A percentile compares a stretch with the other conserved stretches of the same genome.
phyloP scores from a whole-genome alignment of 2,888 invertebrate species.

The Xanthia icteritia region DNA sequence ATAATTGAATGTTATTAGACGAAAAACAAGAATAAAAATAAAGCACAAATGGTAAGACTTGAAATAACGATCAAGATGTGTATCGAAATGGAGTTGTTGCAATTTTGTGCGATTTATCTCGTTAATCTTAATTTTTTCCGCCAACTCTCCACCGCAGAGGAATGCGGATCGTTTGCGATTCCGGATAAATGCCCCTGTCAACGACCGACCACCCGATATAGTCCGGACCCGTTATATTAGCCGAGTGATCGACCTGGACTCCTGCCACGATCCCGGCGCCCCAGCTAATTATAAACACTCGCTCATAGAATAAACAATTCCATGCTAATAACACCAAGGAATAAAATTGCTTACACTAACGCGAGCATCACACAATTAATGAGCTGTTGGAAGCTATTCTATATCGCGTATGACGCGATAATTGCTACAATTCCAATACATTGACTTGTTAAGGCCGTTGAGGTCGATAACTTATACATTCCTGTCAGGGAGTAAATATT shows the following conservation, averaged over 20 bases:
- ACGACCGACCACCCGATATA: slow-evolving; percentile 87
- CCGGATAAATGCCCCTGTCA: slow-evolving; percentile 85
- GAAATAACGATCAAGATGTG: slow-evolving; percentile 41
- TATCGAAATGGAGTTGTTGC: slow-evolving; percentile 45
- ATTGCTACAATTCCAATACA: slow-evolving; percentile 73
- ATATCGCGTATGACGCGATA: slow-evolving; percentile 73
- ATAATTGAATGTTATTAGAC: slow-evolving; percentile 41
- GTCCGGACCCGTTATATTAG: slow-evolving; percentile 84
- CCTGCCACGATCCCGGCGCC: slow-evolving; percentile 85
- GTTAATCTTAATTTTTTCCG: slow-evolving; percentile 57
- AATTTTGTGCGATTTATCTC: slow-evolving; percentile 57
- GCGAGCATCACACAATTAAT: slow-evolving; percentile 70
- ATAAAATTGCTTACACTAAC: slow-evolving; percentile 76
- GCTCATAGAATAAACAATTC: slow-evolving; percentile 79
- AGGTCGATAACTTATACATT: slow-evolving; percentile 68
- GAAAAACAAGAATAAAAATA: slow-evolving; percentile 36
- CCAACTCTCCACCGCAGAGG: slow-evolving; percentile 60
- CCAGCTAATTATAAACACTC: slow-evolving; percentile 84
- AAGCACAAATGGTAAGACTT: slow-evolving; percentile 22
- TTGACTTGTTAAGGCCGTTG: slow-evolving; percentile 69
- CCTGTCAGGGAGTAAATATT: slow-evolving; percentile 49
- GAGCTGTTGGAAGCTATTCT: slow-evolving; percentile 72
- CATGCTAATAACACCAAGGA: slow-evolving; percentile 79
- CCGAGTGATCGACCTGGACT: slow-evolving; percentile 89
- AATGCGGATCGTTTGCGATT: slow-evolving; percentile 78